Evolutionary conservation across 2,113 vertebrate genomes (phyloP), one percentile per base, ranked within the genome.

Genomic region (Cairina moschata): DNA sequence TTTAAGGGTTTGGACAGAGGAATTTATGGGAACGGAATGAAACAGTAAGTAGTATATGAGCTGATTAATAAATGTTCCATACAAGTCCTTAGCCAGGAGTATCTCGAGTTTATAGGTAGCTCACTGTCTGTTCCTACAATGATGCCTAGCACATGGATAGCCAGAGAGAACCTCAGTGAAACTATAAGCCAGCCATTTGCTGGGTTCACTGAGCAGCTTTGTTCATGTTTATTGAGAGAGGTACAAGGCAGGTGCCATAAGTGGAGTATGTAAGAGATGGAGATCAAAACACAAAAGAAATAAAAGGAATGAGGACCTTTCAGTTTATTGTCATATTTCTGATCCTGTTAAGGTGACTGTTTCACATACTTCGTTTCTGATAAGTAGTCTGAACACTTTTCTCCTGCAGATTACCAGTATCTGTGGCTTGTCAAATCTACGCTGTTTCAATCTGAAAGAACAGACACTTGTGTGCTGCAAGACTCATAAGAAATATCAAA

Each of bases 121-220:
- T 85, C 58, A 76, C 32, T 56, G 34, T 36, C 25, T 10, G 28
- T 67, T 92, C 50, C 3, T 73, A 52, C 60, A 42, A 2, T 2
- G 48, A 56, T 75, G 59, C 32, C 65, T 56, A 52, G 36, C 9
- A 9, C 22, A 7, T 11, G 13, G 5, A 42, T 26, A 63, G 62
- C 36, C 6, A 11, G 8, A 8, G 25, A 28, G 62, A 65, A 38
- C 36, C 22, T 67, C 32, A 21, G 13, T 46, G 59, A 55, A 79
- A 17, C 7, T 6, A 2, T 1, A 8, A 23, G 28, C 36, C 67
- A 8, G 34, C 34, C 20, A 3, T 48, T 28, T n/a, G 1, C 23
- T 29, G 83, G n/a, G 23, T 18, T 75, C 65, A 54, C 40, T 25
- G 73, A 34, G 29, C 66, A 1, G 26, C 12, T 60, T 56, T 56